Evolutionary conservation across 37 sponge, comb jelly and placozoan genomes (phyloP).

Genomic region (Aplysina aerophoba): DNA sequence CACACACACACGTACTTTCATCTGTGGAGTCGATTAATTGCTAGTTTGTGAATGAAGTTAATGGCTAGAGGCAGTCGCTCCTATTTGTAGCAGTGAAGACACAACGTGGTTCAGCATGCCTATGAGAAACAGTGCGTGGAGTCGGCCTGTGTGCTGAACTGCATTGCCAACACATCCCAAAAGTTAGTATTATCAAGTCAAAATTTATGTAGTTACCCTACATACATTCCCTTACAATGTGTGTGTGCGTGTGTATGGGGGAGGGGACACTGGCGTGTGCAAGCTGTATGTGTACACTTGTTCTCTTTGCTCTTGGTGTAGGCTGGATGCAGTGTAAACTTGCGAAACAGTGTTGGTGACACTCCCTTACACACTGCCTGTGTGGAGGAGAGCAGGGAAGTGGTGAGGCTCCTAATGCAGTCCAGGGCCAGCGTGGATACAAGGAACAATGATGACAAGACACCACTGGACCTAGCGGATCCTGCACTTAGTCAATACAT

Average conservation of each 20-base stretch:
- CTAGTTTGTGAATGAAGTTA: too few relatives aligned
- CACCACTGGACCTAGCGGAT: slow-evolving; percentile 32
- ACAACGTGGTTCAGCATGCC: too few relatives aligned
- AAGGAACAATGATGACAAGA: slow-evolving; percentile 56
- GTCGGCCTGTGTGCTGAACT: too few relatives aligned
- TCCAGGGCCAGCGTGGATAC: slow-evolving; percentile 46
- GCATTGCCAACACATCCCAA: too few relatives aligned
- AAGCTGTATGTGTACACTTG: not conserved
- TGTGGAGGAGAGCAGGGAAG: slow-evolving; percentile 42
- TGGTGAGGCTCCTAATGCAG: slow-evolving; percentile 37
- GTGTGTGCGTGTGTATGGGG: not conserved
- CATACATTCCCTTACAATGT: too few relatives aligned
- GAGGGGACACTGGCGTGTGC: not conserved
- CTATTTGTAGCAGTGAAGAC: too few relatives aligned
- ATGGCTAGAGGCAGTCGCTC: too few relatives aligned
- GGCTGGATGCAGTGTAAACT: slow-evolving; percentile 32
- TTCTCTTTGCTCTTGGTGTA: not conserved
- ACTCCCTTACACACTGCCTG: slow-evolving; percentile 68
- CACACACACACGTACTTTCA: too few relatives aligned
- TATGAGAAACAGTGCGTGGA: too few relatives aligned
- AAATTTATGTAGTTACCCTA: too few relatives aligned
- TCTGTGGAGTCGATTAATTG: too few relatives aligned
- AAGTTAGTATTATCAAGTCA: too few relatives aligned
- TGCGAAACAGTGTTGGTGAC: slow-evolving; percentile 56
- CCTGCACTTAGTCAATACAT: slow-evolving; percentile 10